A percentile compares a stretch with the other conserved stretches of the same genome.
Conservation (phyloP, 2,113 vertebrate genomes). For the Laticauda colubrina region DNA sequence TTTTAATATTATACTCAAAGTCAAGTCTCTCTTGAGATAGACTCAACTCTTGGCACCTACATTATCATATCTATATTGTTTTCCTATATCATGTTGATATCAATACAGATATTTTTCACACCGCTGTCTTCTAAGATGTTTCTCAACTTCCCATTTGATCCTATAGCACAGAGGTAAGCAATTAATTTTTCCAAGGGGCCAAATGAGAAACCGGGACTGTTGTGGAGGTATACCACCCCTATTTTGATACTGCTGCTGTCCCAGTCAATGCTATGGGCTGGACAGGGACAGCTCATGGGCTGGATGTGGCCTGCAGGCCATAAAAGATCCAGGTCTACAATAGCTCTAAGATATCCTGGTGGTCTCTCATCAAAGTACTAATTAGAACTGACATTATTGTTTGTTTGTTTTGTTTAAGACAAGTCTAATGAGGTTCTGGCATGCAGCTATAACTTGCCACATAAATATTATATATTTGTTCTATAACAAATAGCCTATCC, state of each 20-base stretch:
- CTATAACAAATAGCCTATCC: background rate
- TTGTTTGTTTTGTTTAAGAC: background rate
- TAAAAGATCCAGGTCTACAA: background rate
- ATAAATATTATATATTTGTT: background rate
- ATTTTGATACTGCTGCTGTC: background rate
- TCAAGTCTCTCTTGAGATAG: background rate
- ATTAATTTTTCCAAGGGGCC: background rate
- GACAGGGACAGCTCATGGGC: background rate
- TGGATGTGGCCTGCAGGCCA: background rate
- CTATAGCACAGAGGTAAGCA: background rate
- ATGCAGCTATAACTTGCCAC: background rate
- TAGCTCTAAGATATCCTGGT: background rate
- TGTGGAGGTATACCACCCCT: background rate
- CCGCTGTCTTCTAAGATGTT: background rate
- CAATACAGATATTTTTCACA: background rate
- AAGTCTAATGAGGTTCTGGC: background rate
- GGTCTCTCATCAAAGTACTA: background rate
- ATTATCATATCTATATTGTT: background rate
- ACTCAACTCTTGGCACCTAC: background rate
- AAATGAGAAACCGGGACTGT: background rate
- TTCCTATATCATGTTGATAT: background rate
- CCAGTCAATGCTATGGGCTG: background rate
- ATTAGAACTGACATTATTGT: background rate
- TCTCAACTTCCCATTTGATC: background rate
- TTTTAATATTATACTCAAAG: background rate